phyloP scores from a whole-genome alignment of 37 sponge, comb jelly and placozoan species.

The Lycopodina hypogea region DNA sequence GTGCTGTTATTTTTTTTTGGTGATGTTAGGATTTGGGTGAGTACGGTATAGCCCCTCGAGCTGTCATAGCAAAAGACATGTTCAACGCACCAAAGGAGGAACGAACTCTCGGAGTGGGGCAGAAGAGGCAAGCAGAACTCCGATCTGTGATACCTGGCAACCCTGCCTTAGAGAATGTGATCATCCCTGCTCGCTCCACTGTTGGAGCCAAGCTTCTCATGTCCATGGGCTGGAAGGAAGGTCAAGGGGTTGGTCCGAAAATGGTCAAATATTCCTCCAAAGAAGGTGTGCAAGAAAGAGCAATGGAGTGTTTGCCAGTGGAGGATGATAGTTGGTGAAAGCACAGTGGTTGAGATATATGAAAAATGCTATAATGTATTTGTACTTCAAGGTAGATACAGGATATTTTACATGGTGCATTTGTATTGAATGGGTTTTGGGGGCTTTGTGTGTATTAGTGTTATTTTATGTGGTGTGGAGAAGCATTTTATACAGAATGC shows the following conservation, averaged over 20 bases:
- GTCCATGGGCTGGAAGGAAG: constrained; percentile 94
- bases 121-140: not conserved
- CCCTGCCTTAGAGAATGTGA: constrained; percentile 53
- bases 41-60: constrained; percentile 86
- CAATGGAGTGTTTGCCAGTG: too few species aligned
- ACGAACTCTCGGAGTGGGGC: not conserved
- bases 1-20: not conserved
- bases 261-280: constrained; percentile 5
- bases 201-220: constrained; percentile 77
- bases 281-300: constrained; percentile 12
- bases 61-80: constrained; percentile 54
- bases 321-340: too few species aligned
- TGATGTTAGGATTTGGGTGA: constrained; percentile 69
- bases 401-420: too few species aligned
- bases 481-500: too few species aligned
- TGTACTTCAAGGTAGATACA: too few species aligned
- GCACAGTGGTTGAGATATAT: too few species aligned
- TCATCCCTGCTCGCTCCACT: constrained; percentile 58
- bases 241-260: constrained; percentile 88
- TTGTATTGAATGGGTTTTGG: too few species aligned
- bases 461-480: too few species aligned
- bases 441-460: too few species aligned
- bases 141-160: constrained; percentile 55
- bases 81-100: constrained; percentile 21
- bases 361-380: too few species aligned